These are phyloP conservation scores for Drosophila fungiperda DNA, from an alignment of 2,888 invertebrate species.

Conservation along the genomic window DNA sequence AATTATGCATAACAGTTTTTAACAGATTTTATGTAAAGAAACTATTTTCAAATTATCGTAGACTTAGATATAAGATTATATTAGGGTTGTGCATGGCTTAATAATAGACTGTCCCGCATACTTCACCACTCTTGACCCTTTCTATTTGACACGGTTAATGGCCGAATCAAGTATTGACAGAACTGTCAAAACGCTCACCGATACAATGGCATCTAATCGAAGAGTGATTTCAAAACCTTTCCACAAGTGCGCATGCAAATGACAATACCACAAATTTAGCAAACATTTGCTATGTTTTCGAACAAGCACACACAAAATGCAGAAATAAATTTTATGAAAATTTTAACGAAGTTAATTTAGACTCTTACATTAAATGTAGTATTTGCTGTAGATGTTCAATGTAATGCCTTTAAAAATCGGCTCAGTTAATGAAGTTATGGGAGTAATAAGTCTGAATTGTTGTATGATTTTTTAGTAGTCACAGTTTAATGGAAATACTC, in stretches of 20 bases:
- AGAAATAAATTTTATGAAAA: neutral
- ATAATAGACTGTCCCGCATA: neutral
- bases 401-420: neutral
- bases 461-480: neutral
- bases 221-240: constrained; percentile 25
- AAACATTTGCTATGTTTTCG: constrained; percentile 9
- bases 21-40: neutral
- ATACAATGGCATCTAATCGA: constrained; percentile 30
- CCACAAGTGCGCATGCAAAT: constrained; percentile 45
- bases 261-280: constrained; percentile 28
- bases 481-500: neutral
- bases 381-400: neutral
- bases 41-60: neutral
- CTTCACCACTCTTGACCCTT: neutral
- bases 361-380: neutral
- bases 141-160: neutral
- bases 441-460: neutral
- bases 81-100: neutral
- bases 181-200: constrained; percentile 9
- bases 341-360: neutral
- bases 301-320: neutral
- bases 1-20: neutral
- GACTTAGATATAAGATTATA: neutral
- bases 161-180: constrained; percentile 7
- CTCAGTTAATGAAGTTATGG: neutral